Evolutionary conservation across 2,113 vertebrate genomes (phyloP), one percentile per base, ranked within the genome.

Genomic region (Collichthys lucidus): DNA sequence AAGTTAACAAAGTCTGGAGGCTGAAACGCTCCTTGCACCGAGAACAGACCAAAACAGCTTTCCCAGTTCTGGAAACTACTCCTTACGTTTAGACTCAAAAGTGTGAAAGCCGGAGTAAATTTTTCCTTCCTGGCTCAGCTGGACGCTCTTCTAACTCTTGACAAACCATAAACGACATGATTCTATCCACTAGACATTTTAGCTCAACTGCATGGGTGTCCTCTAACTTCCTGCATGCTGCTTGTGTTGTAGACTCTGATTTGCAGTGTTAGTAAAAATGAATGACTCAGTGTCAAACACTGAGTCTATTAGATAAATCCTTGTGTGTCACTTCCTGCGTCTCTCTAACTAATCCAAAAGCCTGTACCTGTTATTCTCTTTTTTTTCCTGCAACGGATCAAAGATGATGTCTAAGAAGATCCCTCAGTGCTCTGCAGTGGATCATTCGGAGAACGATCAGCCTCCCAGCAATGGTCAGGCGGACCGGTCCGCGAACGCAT

Each of bases 351-450:
- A 94, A 94, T 72, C 72, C 88, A 91, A 79, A 81, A 93, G 93
- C 82, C 59, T 93, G 76, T 92, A 73, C 89, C 77, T 92, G 86
- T 94, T 77, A 11, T 88, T 91, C 73, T 91, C 88, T 95, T n/a
- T 69, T 95, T 94, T 63, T 90, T 87, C 83, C 95, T 95, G 94
- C 89, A 83, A 35, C 5, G 80, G 85, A 69, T 91, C 61, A 93
- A 96, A 95, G 96, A 97, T 95, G 96, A 96, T 96, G 96, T 96
- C 95, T 7, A 90, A 95, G 95, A 96, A 88, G 92, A 94, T 83
- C 84, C 90, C 49, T 87, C 92, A 78, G 89, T 92, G 15, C 72
- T 84, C 78, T 93, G 95, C 84, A 87, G 88, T 91, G 83, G 96
- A 96, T 87, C 95, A 95, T 52, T 91, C 64, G n/a, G 92, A 91